phyloP scores from a whole-genome alignment of 2,888 invertebrate species.

The Lysandra bellargus region DNA sequence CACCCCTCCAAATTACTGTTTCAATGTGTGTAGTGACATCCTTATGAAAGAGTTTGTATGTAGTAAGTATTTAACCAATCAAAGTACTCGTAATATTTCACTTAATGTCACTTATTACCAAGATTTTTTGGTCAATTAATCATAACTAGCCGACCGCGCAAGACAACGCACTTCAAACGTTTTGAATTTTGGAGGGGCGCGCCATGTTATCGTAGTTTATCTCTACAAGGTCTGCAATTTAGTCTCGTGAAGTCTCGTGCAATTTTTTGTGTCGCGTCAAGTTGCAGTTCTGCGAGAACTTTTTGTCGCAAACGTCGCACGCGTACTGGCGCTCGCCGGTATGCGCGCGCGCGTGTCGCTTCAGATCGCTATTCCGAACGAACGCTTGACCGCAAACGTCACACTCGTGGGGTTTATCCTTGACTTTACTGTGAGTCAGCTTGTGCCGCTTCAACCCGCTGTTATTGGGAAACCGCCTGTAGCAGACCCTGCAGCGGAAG shows the following conservation, averaged over 20 bases:
- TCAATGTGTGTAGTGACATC: too few relatives aligned
- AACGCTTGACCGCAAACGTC: neutral
- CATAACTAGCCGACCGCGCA: too few relatives aligned
- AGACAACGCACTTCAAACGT: too few relatives aligned
- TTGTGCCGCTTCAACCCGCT: neutral
- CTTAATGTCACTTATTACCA: too few relatives aligned
- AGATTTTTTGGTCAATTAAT: too few relatives aligned
- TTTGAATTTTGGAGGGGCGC: too few relatives aligned
- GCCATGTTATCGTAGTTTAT: too few relatives aligned
- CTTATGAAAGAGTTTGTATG: too few relatives aligned
- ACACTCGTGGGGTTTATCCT: neutral
- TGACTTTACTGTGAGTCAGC: neutral
- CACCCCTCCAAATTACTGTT: too few relatives aligned
- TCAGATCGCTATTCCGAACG: neutral
- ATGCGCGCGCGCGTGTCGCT: neutral
- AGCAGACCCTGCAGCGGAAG: neutral
- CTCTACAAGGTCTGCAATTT: neutral
- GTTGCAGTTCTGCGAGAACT: constrained; percentile 19
- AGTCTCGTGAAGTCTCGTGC: neutral
- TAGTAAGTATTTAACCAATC: too few relatives aligned
- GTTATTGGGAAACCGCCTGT: neutral
- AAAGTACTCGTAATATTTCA: too few relatives aligned
- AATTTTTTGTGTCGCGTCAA: neutral
- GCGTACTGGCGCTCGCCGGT: neutral
- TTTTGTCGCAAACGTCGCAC: neutral